Evolutionary conservation across 1,140 invertebrate species (phyloP), one percentile per base, ranked within the genome.

Genomic region (Drosophila sulfurigaster): DNA sequence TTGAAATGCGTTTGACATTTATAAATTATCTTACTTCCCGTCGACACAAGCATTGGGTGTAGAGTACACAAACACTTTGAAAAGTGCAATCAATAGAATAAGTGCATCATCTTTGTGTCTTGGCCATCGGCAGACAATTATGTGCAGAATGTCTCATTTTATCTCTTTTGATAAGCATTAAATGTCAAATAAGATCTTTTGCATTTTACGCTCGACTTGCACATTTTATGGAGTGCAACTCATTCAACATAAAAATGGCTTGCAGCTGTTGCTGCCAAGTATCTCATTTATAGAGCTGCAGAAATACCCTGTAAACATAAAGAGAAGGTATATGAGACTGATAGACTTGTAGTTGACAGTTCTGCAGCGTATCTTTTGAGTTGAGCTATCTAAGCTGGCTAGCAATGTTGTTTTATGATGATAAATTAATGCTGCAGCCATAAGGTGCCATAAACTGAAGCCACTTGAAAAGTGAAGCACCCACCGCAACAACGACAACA

Each of bases 361-460:
- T 41, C 20, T 46, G 13, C 8, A 38, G 16, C 16, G 56, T 60
- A 73, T 46, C n/a, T 38, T 1, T 4, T 13, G 20, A 41, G 57
- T 46, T 15, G 32, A 16, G 30, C 30, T 28, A 8, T 45, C 10
- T 11, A 5, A 25, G 28, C 13, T 4, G 35, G 20, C 20, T n/a
- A 1, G 20, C 38, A 54, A 32, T 65, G 35, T 60, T 54, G 30
- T 78, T 87, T 87, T 88, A 87, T 88, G 72, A 82, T 87, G 82
- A 87, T 87, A 79, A 82, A 88, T 87, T 87, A 88, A 87, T 87
- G 79, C 66, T 25, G 66, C 54, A 73, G 76, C 82, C 82, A 64
- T 43, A 69, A 82, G 82, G 75, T 87, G 76, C 54, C 73, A 87
- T 87, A 82, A 87, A 88, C 15, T 48, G 46, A 67, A 87, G 76